Evolutionary conservation across 2,888 invertebrate genomes (phyloP), one percentile per base, ranked within the genome.

Genomic region (Eucera pruinosa): DNA sequence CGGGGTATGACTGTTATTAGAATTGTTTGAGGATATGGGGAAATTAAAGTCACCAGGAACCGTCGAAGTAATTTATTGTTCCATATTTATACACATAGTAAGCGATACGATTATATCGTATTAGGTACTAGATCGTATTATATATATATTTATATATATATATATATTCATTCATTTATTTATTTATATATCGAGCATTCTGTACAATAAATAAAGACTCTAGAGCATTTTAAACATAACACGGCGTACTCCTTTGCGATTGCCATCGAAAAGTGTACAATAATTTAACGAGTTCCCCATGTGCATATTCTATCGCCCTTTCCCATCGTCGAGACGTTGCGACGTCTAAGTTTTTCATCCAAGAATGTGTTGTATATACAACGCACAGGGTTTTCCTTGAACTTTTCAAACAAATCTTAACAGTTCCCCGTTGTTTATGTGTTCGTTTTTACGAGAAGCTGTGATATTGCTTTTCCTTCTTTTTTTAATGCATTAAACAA

Each of bases 141-240:
- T 71, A 61, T 68, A 68, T 69, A 55, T 69, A 54, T 72, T 33
- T 58, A 43, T 57, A 13, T 36, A 45, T 47, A 25, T 64, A 41
- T 71, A 60, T n/a, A n/a, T n/a, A n/a, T n/a, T n/a, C n/a, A 23
- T 62, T 48, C 25, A 50, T 82, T 58, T 73, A 70, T 80, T 25
- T 80, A 58, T 78, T 64, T 82, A 71, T 69, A 86, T 83, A 84
- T 83, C 78, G 81, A 87, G 85, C 75, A 80, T 87, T 88, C 61
- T 88, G 85, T 89, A 89, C 88, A 88, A 87, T 88, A 88, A 88
- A 90, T 90, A 89, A 89, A 89, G 77, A 87, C 84, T 89, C 83
- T 88, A 84, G 84, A 86, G 84, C 82, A 80, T 84, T 86, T 82
- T 80, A 87, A 89, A 89, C 84, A 79, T 78, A 89, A 89, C 84